Evolutionary conservation across 2,888 invertebrate species (phyloP), one percentile per base, ranked within the genome.

Genomic region (Aspidapion aeneum): DNA sequence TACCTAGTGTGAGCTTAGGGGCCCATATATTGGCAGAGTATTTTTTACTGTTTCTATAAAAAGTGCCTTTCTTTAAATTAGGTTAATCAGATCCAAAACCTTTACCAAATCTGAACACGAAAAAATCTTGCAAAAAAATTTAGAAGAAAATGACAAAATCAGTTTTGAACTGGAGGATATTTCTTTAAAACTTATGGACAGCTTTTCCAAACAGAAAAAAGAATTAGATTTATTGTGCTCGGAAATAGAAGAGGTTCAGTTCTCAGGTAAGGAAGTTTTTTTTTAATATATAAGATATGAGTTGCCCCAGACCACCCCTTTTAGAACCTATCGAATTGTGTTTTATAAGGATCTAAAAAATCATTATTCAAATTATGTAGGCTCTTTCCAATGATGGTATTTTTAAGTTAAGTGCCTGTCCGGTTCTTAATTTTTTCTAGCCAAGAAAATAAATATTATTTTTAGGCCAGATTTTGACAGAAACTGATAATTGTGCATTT

Each of bases 131-230:
- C 82, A 82, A 64, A 86, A 83, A 76, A 78, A 80, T 61, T 66
- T 77, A 16, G 75, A 75, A 61, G 74, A 75, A 56, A 76, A 78
- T 62, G 84, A 85, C 68, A 82, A 82, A 70, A 82, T 84, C 71
- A 86, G 87, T 71, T 81, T 86, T 19, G 91, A 90, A 73, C 81
- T 93, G 68, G 92, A 93, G 74, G 90, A 93, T 76, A 90, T 92
- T 71, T 89, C 90, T 0, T 78, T 91, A 21, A 89, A 88, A 77
- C 77, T 90, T 62, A 85, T 88, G 48, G 87, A 87, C 68, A 89
- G 86, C 75, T 86, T 88, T 70, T 85, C 86, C 70, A 84, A 87
- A 75, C 89, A 88, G 71, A 89, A 89, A 73, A 85, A 83, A 54
- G 88, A 89, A 74, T 75, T 89, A 54, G 88, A 89, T 66, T 87